Evolutionary conservation across 2,888 invertebrate species (phyloP).

Genomic region (Volucella bombylans): DNA sequence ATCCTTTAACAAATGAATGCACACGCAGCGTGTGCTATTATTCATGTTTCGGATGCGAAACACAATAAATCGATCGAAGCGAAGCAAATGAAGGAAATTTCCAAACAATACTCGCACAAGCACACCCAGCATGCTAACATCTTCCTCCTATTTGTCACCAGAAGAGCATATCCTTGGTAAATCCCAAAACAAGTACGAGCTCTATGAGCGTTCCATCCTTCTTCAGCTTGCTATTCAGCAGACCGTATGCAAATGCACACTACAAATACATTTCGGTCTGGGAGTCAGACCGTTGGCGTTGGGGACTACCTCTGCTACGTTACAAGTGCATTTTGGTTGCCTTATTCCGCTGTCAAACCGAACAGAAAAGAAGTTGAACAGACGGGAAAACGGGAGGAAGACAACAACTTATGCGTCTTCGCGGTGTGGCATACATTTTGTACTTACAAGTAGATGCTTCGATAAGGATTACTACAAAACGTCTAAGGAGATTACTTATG

Average conservation of each 20-base stretch:
- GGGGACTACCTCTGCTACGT: constrained; percentile 13
- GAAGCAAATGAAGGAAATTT: constrained; percentile 42
- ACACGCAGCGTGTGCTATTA: constrained; percentile 19
- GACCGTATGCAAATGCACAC: constrained; percentile 48
- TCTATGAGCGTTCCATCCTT: background rate
- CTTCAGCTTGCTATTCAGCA: constrained; percentile 3
- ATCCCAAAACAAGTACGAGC: constrained; percentile 20
- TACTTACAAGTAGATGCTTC: constrained; percentile 29
- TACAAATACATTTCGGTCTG: background rate
- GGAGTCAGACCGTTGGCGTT: too few species aligned
- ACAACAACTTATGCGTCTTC: constrained; percentile 32
- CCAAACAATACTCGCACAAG: constrained; percentile 12
- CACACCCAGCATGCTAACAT: background rate
- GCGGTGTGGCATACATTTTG: constrained; percentile 38
- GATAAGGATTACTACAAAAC: constrained; percentile 58
- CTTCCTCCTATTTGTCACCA: too few species aligned
- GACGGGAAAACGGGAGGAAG: background rate
- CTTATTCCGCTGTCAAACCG: constrained; percentile 24
- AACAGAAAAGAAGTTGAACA: constrained; percentile 5
- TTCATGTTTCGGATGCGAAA: constrained; percentile 42
- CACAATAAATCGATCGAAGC: constrained; percentile 55
- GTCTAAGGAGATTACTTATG: constrained; percentile 63
- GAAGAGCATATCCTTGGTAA: constrained; percentile 26
- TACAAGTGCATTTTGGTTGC: constrained; percentile 30
- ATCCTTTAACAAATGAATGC: constrained; percentile 42